Evolutionary conservation across 2,797 vertebrate species (phyloP).

Genomic region (Centropyge bicolor): DNA sequence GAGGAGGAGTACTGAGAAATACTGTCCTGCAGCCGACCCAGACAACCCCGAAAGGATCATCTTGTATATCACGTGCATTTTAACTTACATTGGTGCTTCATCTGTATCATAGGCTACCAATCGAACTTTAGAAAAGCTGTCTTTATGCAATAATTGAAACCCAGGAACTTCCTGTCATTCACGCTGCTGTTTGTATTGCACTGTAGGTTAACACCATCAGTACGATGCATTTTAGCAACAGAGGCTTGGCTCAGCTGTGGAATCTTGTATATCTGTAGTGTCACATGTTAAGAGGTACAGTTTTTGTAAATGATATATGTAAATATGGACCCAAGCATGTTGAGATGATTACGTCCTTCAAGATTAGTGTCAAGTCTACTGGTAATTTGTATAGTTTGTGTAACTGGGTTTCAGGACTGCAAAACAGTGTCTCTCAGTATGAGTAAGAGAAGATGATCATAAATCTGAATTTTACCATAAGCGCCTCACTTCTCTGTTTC

Average conservation of each 20-base stretch:
- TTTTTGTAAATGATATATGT: constrained; percentile 71
- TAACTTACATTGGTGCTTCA: constrained; percentile 11
- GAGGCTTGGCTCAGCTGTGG: constrained; percentile 16
- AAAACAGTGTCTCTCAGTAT: constrained; percentile 75
- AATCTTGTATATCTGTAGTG: constrained; percentile 47
- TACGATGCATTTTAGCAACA: constrained; percentile 29
- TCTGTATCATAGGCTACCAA: constrained; percentile 10
- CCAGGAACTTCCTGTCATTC: constrained; percentile 18
- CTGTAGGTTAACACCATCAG: constrained; percentile 16
- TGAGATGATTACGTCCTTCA: constrained; percentile 22
- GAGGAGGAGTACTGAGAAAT: constrained; percentile 69
- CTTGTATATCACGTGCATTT: constrained; percentile 47
- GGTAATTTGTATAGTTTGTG: constrained; percentile 51
- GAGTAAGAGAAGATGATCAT: constrained; percentile 23
- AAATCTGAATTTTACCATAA: constrained; percentile 68
- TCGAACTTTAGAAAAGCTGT: constrained; percentile 3
- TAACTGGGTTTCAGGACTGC: constrained; percentile 38
- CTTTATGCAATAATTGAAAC: constrained; percentile 51
- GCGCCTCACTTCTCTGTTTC: constrained; percentile 77
- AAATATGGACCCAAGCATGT: constrained; percentile 69
- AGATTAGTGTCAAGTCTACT: constrained; percentile 28
- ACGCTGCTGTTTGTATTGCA: constrained; percentile 45
- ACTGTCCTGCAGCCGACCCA: constrained; percentile 53
- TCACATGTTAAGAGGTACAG: constrained; percentile 50
- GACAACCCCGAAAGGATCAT: constrained; percentile 27